Conservation (phyloP, 2,113 vertebrate species). For the Ictidomys tridecemlineatus region DNA sequence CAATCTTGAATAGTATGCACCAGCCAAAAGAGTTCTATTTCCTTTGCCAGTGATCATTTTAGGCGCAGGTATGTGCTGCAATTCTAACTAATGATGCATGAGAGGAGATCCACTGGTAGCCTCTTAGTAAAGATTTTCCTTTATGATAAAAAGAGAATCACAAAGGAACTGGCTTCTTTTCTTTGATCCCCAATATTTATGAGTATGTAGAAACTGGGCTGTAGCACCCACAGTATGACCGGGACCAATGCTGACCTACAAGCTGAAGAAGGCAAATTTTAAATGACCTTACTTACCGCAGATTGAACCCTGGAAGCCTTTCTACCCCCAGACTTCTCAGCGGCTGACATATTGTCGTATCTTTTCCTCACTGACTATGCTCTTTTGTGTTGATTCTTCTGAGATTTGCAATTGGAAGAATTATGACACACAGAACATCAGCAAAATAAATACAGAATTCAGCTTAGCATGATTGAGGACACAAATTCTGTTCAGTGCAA, state of each 20-base stretch:
- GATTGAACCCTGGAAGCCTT: no score
- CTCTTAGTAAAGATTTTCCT: background rate
- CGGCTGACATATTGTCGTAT: background rate
- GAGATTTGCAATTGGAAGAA: background rate
- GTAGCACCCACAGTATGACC: background rate
- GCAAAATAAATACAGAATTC: background rate
- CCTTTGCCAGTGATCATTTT: background rate
- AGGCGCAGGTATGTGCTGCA: background rate
- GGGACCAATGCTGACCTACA: background rate
- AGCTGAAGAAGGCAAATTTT: background rate
- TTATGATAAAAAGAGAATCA: background rate
- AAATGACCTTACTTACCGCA: no score
- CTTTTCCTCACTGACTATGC: background rate
- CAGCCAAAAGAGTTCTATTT: background rate
- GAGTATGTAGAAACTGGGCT: background rate
- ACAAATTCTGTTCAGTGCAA: background rate
- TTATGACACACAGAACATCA: background rate
- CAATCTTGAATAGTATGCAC: background rate
- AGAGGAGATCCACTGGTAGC: background rate
- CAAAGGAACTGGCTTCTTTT: background rate
- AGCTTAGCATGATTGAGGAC: background rate
- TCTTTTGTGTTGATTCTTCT: background rate
- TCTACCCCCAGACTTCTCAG: background rate
- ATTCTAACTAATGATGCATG: background rate
- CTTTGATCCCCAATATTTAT: background rate